Base-by-base conservation (phyloP, 1,140 invertebrate genomes). In the Listronotus oregonensis region DNA sequence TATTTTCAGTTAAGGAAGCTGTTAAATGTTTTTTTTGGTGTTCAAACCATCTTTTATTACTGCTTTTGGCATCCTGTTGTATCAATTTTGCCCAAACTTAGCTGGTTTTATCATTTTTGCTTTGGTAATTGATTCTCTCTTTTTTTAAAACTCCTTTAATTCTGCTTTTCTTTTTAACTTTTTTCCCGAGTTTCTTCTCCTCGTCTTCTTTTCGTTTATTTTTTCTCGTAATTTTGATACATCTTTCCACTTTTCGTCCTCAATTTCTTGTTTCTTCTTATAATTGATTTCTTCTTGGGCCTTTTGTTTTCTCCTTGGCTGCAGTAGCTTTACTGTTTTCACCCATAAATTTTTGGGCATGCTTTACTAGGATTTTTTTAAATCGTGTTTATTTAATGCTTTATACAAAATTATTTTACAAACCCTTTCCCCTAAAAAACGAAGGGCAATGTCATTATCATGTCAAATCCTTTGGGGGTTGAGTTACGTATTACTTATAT, bases 161-260 rank as follows among this genome's bases (percentile, higher is more conserved):
- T 94, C 90, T n/a, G 90, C 90, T 80, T 98, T 98, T 69, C 91
- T 91, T 56, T 93, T 89, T 14, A 94, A 74, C 64, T 90, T 87
- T n/a, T n/a, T 75, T 97, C 93, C 63, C 85, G 81, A 51, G 85
- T 78, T 96, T 98, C 67, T 87, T 90, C 65, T 97, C 95, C 74
- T 90, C 86, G 40, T 97, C 95, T 72, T 97, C 93, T 83, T 96
- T 95, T 82, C 90, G 86, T 75, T 95, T 91, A 75, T 91, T 90
- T 81, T 98, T 98, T 75, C 91, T 93, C 18, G 68, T 76, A 90
- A 88, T 77, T 97, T 97, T 77, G 98, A 93, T 79, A 96, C 90
- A 81, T 99, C 96, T 71, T 87, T 81, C 97, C 97, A 99, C 39
- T 89, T 86, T 56, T 85, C 90, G 76, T 97, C 94, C 81, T 97